Conservation (phyloP, 2,797 vertebrate species). For the Lutjanus campechanus region DNA sequence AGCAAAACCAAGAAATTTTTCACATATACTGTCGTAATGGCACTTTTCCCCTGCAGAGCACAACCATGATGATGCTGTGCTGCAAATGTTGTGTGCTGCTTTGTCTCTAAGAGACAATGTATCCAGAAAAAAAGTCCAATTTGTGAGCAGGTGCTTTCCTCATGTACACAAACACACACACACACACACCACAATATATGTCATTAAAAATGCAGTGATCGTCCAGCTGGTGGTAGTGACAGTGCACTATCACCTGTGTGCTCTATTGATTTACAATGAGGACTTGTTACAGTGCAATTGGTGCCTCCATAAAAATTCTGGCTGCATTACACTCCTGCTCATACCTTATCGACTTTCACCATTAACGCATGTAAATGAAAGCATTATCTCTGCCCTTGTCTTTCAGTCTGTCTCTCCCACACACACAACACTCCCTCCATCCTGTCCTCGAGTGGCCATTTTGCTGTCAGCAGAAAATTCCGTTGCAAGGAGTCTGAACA, state of each 20-base stretch:
- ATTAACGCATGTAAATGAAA: slow-evolving; percentile 53
- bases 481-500: slow-evolving; percentile 16
- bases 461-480: slow-evolving; percentile 61
- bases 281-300: slow-evolving; percentile 37
- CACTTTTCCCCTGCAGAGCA: background rate
- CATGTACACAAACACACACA: background rate
- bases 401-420: background rate
- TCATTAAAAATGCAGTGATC: slow-evolving; percentile 43
- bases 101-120: background rate
- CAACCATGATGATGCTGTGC: background rate
- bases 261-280: slow-evolving; percentile 52
- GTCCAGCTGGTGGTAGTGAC: slow-evolving; percentile 27
- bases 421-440: slow-evolving; percentile 5
- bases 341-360: slow-evolving; percentile 39
- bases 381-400: slow-evolving; percentile 58
- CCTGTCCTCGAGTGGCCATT: slow-evolving; percentile 40
- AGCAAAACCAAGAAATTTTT: background rate
- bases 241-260: slow-evolving; percentile 9
- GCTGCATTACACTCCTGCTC: slow-evolving; percentile 29
- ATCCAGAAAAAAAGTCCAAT: background rate
- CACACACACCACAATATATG: background rate
- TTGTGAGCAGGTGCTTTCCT: slow-evolving; percentile 10
- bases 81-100: background rate
- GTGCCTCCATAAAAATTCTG: slow-evolving; percentile 35
- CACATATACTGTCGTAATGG: background rate